Base-by-base conservation (phyloP, 2,113 vertebrate species). In the Lontra canadensis region DNA sequence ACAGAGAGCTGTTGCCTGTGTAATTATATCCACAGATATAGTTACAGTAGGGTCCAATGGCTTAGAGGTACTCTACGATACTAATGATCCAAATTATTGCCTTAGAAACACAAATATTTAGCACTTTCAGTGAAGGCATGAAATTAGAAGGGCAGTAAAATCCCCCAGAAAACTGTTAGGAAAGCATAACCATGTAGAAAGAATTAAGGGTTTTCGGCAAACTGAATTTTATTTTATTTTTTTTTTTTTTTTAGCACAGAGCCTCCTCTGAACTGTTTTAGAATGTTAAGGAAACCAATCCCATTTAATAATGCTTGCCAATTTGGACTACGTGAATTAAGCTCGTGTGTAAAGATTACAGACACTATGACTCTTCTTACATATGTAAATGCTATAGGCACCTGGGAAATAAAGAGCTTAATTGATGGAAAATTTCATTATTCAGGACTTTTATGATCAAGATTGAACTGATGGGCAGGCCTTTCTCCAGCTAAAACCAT, bases 21-120 rank as follows among this genome's bases (percentile, higher is more conserved):
- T 52, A 25, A 23, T 23, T 18, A 7, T n/a, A 3, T 21, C 84
- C 31, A 7, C 3, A 34, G 76, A 96, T 31, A 9, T 25, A 25
- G 26, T 34, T 34, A 12, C 1, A 3, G 17, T n/a, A n/a, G 49
- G 20, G 4, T 4, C 2, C 13, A 0, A 12, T 1, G 34, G 49
- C 29, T 76, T 11, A 71, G 79, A 97, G 34, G 61, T 4, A 21
- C 65, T 79, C 71, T 79, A 17, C 36, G 2, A 5, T 2, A 12
- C 29, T 55, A 18, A 81, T 85, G 44, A 55, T 36, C 82, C 49
- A 76, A 69, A 85, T 42, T 23, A 59, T 36, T 49, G 71, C 74
- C 87, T 92, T 79, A 52, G 91, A 94, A 93, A 95, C 57, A 80
- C 74, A 95, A 96, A 82, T 63, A 79, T 39, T 96, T 86, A 85